phyloP scores from a whole-genome alignment of 2,797 vertebrate species.

The Gymnoscopelus braueri region DNA sequence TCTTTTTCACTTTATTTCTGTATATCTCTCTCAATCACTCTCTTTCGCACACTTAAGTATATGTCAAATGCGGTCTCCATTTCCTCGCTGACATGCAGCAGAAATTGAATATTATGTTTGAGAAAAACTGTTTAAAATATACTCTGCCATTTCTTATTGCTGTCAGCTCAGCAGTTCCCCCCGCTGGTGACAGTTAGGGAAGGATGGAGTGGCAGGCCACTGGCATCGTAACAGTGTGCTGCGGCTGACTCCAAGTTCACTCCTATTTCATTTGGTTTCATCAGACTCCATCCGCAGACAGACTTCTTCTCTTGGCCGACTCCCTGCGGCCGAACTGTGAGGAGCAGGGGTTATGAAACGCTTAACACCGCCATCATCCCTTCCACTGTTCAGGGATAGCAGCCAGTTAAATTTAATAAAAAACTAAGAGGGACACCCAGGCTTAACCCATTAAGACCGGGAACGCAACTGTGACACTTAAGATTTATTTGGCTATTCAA shows the following conservation, averaged over 20 bases:
- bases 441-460: too few species aligned
- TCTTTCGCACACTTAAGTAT: slow-evolving; percentile 29
- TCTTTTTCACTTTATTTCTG: neutral
- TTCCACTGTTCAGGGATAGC: slow-evolving; percentile 32
- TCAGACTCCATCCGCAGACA: slow-evolving; percentile 56
- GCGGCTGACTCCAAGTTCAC: slow-evolving; percentile 47
- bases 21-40: slow-evolving; percentile 2
- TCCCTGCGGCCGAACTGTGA: slow-evolving; percentile 40
- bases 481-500: too few species aligned
- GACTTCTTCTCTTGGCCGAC: slow-evolving; percentile 29
- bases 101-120: slow-evolving; percentile 54
- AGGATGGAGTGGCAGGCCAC: slow-evolving; percentile 30
- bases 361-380: slow-evolving; percentile 34
- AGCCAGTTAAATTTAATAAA: slow-evolving; percentile 24
- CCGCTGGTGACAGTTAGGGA: slow-evolving; percentile 41
- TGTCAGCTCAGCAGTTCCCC: slow-evolving; percentile 35
- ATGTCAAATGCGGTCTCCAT: slow-evolving; percentile 46
- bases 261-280: slow-evolving; percentile 75
- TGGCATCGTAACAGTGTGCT: slow-evolving; percentile 22
- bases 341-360: slow-evolving; percentile 28
- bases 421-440: slow-evolving; percentile 28
- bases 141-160: slow-evolving; percentile 29
- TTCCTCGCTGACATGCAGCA: slow-evolving; percentile 46
- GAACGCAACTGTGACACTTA: too few species aligned
- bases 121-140: slow-evolving; percentile 42